Percentiles rank a stretch among this genome's conserved stretches.
Conservation (phyloP, 2,888 invertebrate genomes). For the Nematopogon swammerdamellus region DNA sequence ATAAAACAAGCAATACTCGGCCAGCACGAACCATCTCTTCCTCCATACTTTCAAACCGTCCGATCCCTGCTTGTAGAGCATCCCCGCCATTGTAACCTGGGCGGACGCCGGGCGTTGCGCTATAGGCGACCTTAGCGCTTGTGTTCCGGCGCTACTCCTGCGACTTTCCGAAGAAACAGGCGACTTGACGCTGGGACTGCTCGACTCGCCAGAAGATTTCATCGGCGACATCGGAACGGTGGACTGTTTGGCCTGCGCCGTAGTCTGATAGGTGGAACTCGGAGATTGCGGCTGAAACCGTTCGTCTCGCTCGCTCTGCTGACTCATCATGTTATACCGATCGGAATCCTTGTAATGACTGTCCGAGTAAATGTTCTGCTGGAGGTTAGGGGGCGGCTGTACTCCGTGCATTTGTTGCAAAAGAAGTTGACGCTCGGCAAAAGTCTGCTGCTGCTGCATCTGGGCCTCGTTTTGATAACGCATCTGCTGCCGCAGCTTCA, state of each 20-base stretch:
- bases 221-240: conserved; percentile 20
- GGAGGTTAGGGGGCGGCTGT: conserved; percentile 46
- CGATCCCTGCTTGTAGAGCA: conserved; percentile 90
- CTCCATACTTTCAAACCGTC: conserved; percentile 93
- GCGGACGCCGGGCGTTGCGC: conserved; percentile 83
- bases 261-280: neutral
- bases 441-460: conserved; percentile 62
- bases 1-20: conserved; percentile 91
- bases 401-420: conserved; percentile 60
- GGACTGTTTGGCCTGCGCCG: neutral
- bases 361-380: conserved; percentile 48
- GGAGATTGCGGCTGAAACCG: neutral
- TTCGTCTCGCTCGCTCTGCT: neutral
- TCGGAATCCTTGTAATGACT: conserved; percentile 45
- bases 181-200: conserved; percentile 44
- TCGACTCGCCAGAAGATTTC: conserved; percentile 46
- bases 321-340: conserved; percentile 26
- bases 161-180: conserved; percentile 44
- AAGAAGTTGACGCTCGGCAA: conserved; percentile 59
- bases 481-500: conserved; percentile 61
- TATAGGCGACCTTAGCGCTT: conserved; percentile 73
- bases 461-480: conserved; percentile 62
- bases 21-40: conserved; percentile 91
- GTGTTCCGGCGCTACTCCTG: conserved; percentile 50
- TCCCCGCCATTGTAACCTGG: conserved; percentile 82